These are phyloP conservation scores for Prionace glauca DNA, from an alignment of 2,797 vertebrate species.

Conservation along the genomic window DNA sequence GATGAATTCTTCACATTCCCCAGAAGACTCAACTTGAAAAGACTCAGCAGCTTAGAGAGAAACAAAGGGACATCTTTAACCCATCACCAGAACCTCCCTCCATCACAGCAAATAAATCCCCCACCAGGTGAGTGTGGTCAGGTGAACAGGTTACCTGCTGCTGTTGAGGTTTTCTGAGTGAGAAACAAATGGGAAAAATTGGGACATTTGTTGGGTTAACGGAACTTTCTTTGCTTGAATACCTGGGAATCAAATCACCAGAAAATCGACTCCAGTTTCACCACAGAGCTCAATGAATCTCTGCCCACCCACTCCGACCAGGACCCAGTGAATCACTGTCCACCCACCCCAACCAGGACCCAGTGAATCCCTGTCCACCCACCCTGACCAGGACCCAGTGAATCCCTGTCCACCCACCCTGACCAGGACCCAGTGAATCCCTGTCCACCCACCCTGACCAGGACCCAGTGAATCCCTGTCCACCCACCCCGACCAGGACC, in stretches of 20 bases:
- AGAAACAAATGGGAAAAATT: neutral
- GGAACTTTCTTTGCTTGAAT: neutral
- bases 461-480: too few species aligned
- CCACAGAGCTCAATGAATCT: neutral
- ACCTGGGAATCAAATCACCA: neutral
- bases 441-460: too few species aligned
- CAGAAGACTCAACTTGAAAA: conserved; percentile 14
- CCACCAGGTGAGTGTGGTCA: conserved; percentile 18
- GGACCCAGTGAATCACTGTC: neutral
- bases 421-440: too few species aligned
- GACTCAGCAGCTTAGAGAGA: neutral
- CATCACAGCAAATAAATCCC: neutral
- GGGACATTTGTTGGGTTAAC: neutral
- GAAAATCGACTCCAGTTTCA: neutral
- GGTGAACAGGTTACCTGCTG: neutral
- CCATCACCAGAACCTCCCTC: neutral
- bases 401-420: too few species aligned
- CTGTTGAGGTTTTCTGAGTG: neutral
- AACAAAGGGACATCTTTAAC: neutral
- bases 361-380: too few species aligned
- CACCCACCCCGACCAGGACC: too few species aligned
- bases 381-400: too few species aligned
- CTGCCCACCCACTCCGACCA: neutral
- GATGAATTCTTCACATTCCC: conserved; percentile 29
- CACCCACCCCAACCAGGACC: too few species aligned